These are phyloP conservation scores for Scalopus aquaticus DNA, from an alignment of 2,113 vertebrate species.

Conservation along the genomic window DNA sequence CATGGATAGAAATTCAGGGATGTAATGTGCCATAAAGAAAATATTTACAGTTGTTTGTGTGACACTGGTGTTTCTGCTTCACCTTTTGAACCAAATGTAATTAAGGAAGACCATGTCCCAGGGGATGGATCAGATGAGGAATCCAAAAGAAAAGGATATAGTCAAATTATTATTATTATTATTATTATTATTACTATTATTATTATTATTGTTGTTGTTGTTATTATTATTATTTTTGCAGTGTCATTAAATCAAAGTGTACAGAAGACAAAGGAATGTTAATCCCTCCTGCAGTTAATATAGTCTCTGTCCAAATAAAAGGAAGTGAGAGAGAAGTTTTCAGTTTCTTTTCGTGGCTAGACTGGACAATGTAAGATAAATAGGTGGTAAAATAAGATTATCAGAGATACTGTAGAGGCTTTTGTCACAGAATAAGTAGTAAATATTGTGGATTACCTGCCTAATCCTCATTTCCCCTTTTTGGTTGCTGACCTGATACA, in stretches of 20 bases:
- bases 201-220: constrained; percentile 34
- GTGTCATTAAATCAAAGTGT: constrained; percentile 13
- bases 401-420: neutral
- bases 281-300: neutral
- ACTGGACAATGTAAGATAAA: neutral
- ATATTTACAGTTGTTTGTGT: constrained; percentile 45
- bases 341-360: constrained; percentile 42
- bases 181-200: constrained; percentile 11
- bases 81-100: constrained; percentile 58
- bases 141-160: constrained; percentile 17
- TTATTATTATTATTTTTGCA: constrained; percentile 10
- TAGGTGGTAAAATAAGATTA: neutral
- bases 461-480: neutral
- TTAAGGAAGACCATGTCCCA: constrained; percentile 34
- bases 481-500: neutral
- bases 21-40: constrained; percentile 47
- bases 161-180: neutral
- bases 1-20: constrained; percentile 28
- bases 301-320: constrained; percentile 35
- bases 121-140: constrained; percentile 39
- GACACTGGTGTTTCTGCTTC: constrained; percentile 4
- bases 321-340: constrained; percentile 30
- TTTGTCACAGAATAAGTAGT: neutral
- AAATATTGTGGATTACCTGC: neutral
- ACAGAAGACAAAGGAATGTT: constrained; percentile 2